A percentile compares a stretch with the other conserved stretches of the same genome.
phyloP scores from a whole-genome alignment of 2,797 vertebrate genomes.

The Alcedo atthis region DNA sequence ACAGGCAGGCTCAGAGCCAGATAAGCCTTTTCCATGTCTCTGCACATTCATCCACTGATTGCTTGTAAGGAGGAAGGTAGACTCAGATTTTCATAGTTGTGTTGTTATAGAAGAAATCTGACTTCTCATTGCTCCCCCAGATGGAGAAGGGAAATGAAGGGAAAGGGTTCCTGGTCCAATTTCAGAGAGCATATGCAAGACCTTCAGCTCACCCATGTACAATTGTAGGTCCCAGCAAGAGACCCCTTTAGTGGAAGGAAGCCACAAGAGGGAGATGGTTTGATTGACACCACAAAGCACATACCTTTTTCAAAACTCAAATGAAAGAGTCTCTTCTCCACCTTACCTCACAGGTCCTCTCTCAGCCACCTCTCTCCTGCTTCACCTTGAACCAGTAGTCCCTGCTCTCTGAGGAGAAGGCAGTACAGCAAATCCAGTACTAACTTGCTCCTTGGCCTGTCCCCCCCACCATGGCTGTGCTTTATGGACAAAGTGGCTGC shows the following conservation, averaged over 20 bases:
- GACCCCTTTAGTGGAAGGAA: neutral
- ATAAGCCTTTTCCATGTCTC: neutral
- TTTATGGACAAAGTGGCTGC: neutral
- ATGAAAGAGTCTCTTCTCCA: neutral
- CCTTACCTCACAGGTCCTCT: neutral
- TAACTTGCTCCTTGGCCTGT: neutral
- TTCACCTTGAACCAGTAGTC: neutral
- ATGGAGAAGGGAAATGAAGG: neutral
- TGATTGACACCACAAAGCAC: neutral
- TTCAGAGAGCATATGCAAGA: neutral
- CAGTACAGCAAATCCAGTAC: neutral
- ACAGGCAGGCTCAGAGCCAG: constrained; percentile 26
- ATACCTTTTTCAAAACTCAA: neutral
- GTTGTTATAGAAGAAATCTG: neutral
- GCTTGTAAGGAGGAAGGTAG: neutral
- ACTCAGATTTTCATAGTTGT: neutral
- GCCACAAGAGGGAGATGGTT: neutral
- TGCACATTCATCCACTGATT: neutral
- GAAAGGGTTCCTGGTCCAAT: neutral
- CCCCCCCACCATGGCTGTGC: neutral
- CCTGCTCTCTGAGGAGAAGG: accelerated
- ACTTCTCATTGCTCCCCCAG: neutral
- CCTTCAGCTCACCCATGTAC: neutral
- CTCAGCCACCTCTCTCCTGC: neutral
- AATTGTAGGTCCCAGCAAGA: neutral